A percentile compares a stretch with the other conserved stretches of the same genome.
These are phyloP conservation scores for Echeneis naucrates DNA, from an alignment of 2,797 vertebrate species.

Conservation along the genomic window DNA sequence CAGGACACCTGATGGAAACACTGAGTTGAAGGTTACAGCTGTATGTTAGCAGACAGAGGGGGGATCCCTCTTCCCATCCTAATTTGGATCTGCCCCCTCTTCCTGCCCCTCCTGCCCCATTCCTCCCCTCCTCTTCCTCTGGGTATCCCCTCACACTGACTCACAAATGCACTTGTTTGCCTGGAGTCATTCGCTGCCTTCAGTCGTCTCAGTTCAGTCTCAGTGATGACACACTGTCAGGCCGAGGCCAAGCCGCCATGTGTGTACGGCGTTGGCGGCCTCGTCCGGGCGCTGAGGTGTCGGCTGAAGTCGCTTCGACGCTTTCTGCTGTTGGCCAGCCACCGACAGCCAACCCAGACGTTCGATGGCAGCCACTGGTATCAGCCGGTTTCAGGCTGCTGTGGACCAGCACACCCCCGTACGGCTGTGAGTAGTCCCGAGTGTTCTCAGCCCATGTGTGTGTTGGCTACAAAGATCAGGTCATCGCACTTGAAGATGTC, in stretches of 20 bases:
- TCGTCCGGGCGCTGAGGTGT: constrained; percentile 62
- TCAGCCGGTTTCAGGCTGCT: constrained; percentile 13
- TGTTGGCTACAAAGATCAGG: too few relatives aligned
- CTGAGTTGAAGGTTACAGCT: constrained; percentile 67
- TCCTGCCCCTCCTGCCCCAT: too few relatives aligned
- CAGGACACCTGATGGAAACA: constrained; percentile 72
- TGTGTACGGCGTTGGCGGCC: constrained; percentile 18
- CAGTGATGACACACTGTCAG: constrained; percentile 48
- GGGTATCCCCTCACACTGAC: constrained; percentile 63
- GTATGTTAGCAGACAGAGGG: constrained; percentile 52
- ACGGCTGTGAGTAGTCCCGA: constrained; percentile 67
- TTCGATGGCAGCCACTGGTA: background rate
- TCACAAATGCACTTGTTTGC: constrained; percentile 20
- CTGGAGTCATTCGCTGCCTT: background rate
- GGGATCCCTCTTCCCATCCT: constrained; percentile 56
- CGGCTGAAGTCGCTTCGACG: constrained; percentile 74
- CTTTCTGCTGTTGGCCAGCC: constrained; percentile 45
- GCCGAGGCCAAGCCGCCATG: constrained; percentile 47
- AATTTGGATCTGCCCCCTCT: constrained; percentile 38
- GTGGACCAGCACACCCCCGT: constrained; percentile 28
- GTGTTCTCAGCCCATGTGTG: background rate
- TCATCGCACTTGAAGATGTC: too few relatives aligned
- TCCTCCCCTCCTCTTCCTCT: constrained; percentile 12
- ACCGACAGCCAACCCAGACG: background rate
- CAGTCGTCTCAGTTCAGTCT: background rate